These are phyloP conservation scores for Myrmophylax atrothorax DNA, from an alignment of 2,113 vertebrate species.

Conservation along the genomic window DNA sequence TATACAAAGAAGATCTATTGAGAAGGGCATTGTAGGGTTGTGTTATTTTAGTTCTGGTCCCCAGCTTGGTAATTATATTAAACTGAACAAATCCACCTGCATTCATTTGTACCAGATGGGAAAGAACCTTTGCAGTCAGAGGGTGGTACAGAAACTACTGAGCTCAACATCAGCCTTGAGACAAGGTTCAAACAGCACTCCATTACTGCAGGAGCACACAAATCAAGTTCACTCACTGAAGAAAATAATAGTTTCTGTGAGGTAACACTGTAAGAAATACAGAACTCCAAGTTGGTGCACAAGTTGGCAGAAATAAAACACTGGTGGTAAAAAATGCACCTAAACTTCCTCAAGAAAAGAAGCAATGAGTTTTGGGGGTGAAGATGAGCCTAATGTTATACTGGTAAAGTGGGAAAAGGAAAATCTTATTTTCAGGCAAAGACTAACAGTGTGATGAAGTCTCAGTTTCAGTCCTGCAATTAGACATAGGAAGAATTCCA, in stretches of 20 bases:
- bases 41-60: background rate
- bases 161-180: background rate
- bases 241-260: background rate
- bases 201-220: background rate
- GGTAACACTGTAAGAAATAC: background rate
- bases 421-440: background rate
- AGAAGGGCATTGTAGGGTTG: background rate
- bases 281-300: background rate
- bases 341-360: background rate
- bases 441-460: background rate
- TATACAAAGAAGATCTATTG: background rate
- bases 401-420: background rate
- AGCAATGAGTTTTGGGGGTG: background rate
- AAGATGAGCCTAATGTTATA: background rate
- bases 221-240: background rate
- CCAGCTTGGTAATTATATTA: background rate
- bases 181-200: background rate
- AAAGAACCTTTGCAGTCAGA: background rate
- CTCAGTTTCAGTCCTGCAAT: background rate
- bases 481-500: background rate
- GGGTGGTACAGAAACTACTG: background rate
- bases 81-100: background rate
- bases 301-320: background rate
- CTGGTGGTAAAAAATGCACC: background rate
- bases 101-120: rapidly evolving